These are phyloP conservation scores for Serrognathus titanus DNA, from an alignment of 2,888 invertebrate species.

Conservation along the genomic window DNA sequence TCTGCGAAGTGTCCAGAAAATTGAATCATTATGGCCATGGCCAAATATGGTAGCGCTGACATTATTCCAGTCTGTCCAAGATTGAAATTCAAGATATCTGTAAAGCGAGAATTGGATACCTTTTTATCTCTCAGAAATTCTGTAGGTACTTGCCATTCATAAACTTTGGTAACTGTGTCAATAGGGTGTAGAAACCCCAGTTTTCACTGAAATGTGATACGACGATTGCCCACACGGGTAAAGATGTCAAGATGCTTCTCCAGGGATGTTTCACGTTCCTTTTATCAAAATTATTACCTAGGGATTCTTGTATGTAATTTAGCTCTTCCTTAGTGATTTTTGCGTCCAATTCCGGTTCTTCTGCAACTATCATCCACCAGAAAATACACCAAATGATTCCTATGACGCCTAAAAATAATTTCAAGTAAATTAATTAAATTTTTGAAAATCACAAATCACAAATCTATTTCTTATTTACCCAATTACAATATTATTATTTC, in stretches of 20 bases:
- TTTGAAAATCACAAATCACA: no score
- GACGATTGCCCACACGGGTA: conserved; percentile 80
- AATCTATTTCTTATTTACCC: no score
- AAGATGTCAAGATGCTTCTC: conserved; percentile 70
- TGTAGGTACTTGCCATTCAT: conserved; percentile 61
- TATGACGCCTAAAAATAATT: conserved; percentile 53
- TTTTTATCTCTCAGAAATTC: background rate
- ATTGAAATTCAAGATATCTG: conserved; percentile 71
- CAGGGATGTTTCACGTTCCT: conserved; percentile 67
- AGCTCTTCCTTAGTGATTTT: conserved; percentile 69
- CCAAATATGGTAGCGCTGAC: conserved; percentile 83
- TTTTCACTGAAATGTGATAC: conserved; percentile 84
- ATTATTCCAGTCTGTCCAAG: conserved; percentile 77
- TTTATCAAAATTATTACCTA: conserved; percentile 52
- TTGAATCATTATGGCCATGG: conserved; percentile 80
- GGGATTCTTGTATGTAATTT: conserved; percentile 64
- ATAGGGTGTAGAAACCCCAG: conserved; percentile 85
- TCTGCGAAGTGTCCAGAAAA: conserved; percentile 82
- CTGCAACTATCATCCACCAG: conserved; percentile 70
- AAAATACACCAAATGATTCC: conserved; percentile 69
- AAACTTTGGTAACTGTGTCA: conserved; percentile 80
- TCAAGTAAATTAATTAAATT: no score
- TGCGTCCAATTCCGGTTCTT: conserved; percentile 72
- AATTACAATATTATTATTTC: no score
- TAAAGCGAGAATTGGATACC: conserved; percentile 26